Evolutionary conservation across 2,888 invertebrate species (phyloP), one percentile per base, ranked within the genome.

Genomic region (Boloria selene): DNA sequence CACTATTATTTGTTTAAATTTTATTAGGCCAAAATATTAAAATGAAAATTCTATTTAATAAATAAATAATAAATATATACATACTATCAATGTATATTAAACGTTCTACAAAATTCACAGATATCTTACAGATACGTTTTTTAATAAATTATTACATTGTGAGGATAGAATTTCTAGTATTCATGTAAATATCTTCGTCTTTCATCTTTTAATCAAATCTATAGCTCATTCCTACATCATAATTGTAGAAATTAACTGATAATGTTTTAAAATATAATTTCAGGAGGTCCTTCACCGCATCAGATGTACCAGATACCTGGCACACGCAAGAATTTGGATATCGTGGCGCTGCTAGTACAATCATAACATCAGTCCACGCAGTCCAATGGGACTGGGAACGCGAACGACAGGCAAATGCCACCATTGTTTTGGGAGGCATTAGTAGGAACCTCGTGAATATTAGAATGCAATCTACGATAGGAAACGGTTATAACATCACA

Each of bases 401-500:
- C 22, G 22, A 22, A 22, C 56, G 45, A 22, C n/a, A 45, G 2
- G 56, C 56, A 14, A 22, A 45, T 44, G 56, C 45, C n/a, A 22
- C 2, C 22, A 56, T 56, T 22, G 10, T 45, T 7, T 5, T 10
- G 10, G 44, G 56, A 22, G 56, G 56, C 10, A 22, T 56, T n/a
- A 45, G 56, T n/a, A 14, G 3, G 4, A 56, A 10, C 4, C n/a
- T 22, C 13, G 56, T 56, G 22, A 45, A 44, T 56, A n/a, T 56
- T 13, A 56, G 56, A 56, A 6, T 56, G 14, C 56, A 56, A 5
- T 45, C 56, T 0, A 22, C 56, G 10, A 45, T 44, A n/a, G 56
- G 56, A 7, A 4, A 22, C 10, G 56, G 56, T 0, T 56, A 22
- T n/a, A 10, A 56, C 22, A 44, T 45, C n/a, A 56, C 4, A 2